These are phyloP conservation scores for Rousettus leschenaultii DNA, from an alignment of 2,113 vertebrate species.

Conservation along the genomic window DNA sequence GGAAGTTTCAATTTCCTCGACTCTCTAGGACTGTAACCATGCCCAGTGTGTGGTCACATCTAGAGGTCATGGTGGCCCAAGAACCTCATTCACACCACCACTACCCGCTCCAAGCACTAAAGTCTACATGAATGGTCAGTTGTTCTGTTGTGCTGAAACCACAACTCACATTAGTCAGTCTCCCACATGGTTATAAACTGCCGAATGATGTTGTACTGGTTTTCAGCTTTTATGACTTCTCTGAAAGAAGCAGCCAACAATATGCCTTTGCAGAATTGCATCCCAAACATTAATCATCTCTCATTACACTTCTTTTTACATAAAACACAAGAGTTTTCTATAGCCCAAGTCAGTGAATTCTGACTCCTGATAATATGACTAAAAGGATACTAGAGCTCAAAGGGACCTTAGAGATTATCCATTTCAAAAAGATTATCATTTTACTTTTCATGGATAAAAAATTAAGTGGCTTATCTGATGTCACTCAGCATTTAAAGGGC, in stretches of 20 bases:
- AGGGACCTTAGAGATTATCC: background rate
- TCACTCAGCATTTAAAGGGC: background rate
- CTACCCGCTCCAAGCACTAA: background rate
- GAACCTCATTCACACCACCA: slow-evolving; percentile 6
- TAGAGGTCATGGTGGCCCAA: background rate
- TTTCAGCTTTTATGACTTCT: slow-evolving; percentile 26
- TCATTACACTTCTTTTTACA: slow-evolving; percentile 25
- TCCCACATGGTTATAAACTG: background rate
- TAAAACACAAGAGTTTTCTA: slow-evolving; percentile 18
- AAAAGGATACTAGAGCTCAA: background rate
- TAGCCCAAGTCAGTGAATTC: background rate
- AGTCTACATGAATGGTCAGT: background rate
- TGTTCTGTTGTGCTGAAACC: background rate
- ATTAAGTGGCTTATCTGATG: background rate
- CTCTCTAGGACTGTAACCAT: background rate
- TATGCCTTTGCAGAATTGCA: background rate
- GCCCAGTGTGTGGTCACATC: background rate
- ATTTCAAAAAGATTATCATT: background rate
- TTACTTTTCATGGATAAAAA: background rate
- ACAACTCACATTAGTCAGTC: background rate
- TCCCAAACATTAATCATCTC: background rate
- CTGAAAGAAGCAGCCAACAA: slow-evolving; percentile 8
- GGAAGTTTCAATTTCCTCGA: background rate
- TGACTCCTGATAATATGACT: background rate
- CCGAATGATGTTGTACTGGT: background rate